Conservation (phyloP, 2,797 vertebrate species). For the Mareca penelope region DNA sequence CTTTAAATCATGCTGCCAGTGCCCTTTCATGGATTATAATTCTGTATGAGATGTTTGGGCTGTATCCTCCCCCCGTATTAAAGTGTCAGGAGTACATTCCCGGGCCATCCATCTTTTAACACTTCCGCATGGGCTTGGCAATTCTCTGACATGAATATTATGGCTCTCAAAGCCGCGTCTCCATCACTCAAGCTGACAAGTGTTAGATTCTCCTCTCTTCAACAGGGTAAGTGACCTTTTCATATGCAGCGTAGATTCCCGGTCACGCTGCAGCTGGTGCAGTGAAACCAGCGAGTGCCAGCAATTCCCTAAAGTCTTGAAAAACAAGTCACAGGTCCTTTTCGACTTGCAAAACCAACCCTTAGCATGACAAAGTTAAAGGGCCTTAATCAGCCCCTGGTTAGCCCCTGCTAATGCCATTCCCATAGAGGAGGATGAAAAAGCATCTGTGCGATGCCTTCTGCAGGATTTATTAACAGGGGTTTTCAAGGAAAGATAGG, state of each 20-base stretch:
- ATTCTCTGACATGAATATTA: conserved; percentile 76
- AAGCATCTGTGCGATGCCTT: neutral
- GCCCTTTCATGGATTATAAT: conserved; percentile 66
- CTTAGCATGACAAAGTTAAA: conserved; percentile 82
- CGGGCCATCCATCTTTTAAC: conserved; percentile 61
- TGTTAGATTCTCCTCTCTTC: conserved; percentile 73
- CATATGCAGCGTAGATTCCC: conserved; percentile 82
- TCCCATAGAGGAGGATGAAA: neutral
- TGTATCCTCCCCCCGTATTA: conserved; percentile 57
- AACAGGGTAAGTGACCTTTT: conserved; percentile 77
- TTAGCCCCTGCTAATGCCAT: conserved; percentile 28
- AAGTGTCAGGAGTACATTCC: conserved; percentile 65
- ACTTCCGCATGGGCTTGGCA: conserved; percentile 68
- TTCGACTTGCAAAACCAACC: conserved; percentile 78
- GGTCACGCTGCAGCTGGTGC: conserved; percentile 74
- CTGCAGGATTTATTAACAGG: neutral
- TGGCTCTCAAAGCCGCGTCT: conserved; percentile 64
- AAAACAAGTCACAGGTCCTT: conserved; percentile 73
- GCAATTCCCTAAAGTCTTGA: conserved; percentile 67
- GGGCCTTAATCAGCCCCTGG: conserved; percentile 51
- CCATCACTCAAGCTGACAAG: conserved; percentile 76
- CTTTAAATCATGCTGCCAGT: conserved; percentile 32
- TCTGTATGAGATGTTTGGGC: conserved; percentile 35
- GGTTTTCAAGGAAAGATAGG: neutral
- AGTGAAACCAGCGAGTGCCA: conserved; percentile 68